phyloP scores from a whole-genome alignment of 2,113 vertebrate species.

The Eretmochelys imbricata region DNA sequence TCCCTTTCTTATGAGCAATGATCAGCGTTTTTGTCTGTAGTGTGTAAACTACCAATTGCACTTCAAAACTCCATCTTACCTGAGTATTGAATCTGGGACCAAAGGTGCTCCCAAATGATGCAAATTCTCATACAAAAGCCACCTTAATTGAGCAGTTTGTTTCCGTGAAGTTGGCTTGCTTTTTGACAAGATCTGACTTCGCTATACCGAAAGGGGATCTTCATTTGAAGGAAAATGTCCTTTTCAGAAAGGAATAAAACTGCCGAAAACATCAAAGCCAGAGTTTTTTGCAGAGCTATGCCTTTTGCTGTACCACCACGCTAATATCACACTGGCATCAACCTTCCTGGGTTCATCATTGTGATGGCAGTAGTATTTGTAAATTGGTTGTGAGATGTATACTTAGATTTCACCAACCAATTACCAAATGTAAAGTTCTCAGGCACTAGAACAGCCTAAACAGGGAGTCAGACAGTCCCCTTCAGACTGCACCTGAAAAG shows the following conservation, averaged over 20 bases:
- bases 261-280: background rate
- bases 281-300: background rate
- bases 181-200: background rate
- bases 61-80: background rate
- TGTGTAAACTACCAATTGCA: background rate
- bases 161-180: background rate
- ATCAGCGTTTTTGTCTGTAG: background rate
- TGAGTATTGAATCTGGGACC: background rate
- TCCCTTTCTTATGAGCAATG: background rate
- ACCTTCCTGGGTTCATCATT: background rate
- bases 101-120: background rate
- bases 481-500: background rate
- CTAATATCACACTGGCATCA: rapidly evolving
- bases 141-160: background rate
- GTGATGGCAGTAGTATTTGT: background rate
- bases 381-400: background rate
- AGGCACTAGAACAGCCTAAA: background rate
- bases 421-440: background rate
- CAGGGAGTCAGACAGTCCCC: background rate
- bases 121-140: background rate
- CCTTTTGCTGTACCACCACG: background rate
- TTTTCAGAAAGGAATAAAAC: background rate
- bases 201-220: background rate
- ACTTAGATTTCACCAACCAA: background rate
- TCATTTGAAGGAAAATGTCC: background rate